Base-by-base conservation (phyloP, 1,140 invertebrate genomes). In the Pseudomyrmex sp. region DNA sequence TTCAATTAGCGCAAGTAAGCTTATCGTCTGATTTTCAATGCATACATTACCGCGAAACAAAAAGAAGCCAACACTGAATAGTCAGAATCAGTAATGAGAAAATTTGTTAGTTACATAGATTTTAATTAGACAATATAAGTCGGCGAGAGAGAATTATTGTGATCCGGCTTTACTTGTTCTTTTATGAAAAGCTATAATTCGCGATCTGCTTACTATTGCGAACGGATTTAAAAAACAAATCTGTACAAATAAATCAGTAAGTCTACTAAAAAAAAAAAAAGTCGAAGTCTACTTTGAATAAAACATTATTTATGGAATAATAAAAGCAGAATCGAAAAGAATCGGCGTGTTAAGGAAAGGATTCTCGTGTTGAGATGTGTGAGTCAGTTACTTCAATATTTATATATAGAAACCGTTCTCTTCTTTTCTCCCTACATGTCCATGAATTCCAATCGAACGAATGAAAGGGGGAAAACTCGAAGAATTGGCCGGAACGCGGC, bases 1-100 rank as follows among this genome's bases (percentile, higher is more conserved):
- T 70, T 59, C 44, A 70, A 59, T 80, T 48, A 59, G 44, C 44
- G 15, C 76, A 48, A 59, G 59, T 80, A 59, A 59, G 44, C 44
- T 61, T 50, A 70, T 44, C 44, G 26, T 59, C 44, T 35, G 12
- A 79, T 48, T 70, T 70, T 48, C 44, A 48, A 59, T 68, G 48
- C 66, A 9, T 20, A 46, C 12, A n/a, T 62, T 59, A 26, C 15
- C 46, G 18, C 7, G 44, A n/a, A 23, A 48, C 5, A 46, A 18
- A 52, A 69, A 13, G n/a, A 59, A 73, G 59, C 8, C 5, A 20
- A 9, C 7, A 35, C 10, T 20, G 48, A 65, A 46, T 23, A 46
- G 23, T 18, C 4, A 15, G 2, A 62, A 50, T 63, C 48, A 48
- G 4, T 23, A 26, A 35, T 0, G 5, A 35, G 5, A 35, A 35